phyloP scores from a whole-genome alignment of 92 coral and sea anemone genomes.

The Epizoanthus fatuus region DNA sequence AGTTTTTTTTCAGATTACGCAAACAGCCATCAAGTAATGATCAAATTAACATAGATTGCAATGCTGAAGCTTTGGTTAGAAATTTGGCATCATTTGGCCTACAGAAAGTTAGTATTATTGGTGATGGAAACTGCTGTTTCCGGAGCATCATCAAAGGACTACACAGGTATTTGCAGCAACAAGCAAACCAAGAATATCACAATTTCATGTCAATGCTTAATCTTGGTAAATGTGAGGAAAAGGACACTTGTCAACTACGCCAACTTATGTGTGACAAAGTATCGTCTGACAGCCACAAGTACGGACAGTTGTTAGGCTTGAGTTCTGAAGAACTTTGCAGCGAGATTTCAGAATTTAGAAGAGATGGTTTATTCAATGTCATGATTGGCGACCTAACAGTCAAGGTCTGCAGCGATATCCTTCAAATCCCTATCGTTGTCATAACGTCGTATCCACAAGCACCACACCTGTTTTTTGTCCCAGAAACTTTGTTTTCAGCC shows the following conservation, averaged over 20 bases:
- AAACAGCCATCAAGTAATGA: not conserved
- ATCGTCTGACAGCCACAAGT: slow-evolving; percentile 6
- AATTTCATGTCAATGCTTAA: slow-evolving; percentile 29
- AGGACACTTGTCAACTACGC: slow-evolving; percentile 40
- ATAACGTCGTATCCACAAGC: slow-evolving; percentile 60
- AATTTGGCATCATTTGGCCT: slow-evolving; percentile 44
- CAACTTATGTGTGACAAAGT: slow-evolving; percentile 49
- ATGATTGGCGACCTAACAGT: slow-evolving; percentile 66
- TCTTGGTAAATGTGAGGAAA: slow-evolving; percentile 46
- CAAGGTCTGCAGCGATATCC: slow-evolving; percentile 71
- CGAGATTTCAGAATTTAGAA: slow-evolving; percentile 18
- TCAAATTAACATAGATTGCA: slow-evolving; percentile 24
- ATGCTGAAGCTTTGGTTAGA: slow-evolving; percentile 20
- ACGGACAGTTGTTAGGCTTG: slow-evolving; percentile 41
- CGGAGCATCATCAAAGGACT: slow-evolving; percentile 25
- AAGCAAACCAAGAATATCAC: not conserved
- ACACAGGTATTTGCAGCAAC: not conserved
- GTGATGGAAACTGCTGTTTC: slow-evolving; percentile 50
- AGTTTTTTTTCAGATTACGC: slow-evolving; percentile 4
- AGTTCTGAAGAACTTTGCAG: slow-evolving; percentile 7
- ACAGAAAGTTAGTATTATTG: slow-evolving; percentile 18
- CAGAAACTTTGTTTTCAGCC: slow-evolving; percentile 53
- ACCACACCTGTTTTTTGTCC: slow-evolving; percentile 65
- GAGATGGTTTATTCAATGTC: slow-evolving; percentile 67
- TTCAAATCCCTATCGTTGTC: slow-evolving; percentile 74